phyloP scores from a whole-genome alignment of 2,113 vertebrate genomes.

The Ibidorhyncha struthersii region DNA sequence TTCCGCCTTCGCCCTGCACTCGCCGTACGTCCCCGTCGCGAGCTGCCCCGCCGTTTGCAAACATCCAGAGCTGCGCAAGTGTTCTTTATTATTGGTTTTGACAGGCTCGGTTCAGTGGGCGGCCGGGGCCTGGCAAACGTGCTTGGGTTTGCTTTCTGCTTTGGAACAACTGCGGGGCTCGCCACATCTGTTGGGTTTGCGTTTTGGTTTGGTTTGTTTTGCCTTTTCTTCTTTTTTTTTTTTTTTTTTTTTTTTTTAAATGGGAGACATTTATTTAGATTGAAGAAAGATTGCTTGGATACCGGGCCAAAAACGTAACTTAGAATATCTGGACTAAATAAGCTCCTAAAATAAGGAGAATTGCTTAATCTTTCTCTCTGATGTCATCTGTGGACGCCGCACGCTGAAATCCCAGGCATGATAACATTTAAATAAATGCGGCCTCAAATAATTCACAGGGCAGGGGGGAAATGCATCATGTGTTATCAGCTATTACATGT shows the following conservation, averaged over 20 bases:
- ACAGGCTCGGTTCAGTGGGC: background rate
- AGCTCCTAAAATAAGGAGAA: background rate
- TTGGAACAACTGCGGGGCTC: background rate
- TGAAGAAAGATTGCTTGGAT: background rate
- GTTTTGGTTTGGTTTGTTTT: background rate
- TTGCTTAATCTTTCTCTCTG: background rate
- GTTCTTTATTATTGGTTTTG: background rate
- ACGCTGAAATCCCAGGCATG: background rate
- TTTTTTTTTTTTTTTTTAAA: background rate
- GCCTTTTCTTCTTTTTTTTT: background rate
- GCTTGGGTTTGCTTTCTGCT: background rate
- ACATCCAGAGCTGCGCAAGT: accelerated
- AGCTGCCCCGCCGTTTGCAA: background rate
- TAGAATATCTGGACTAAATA: background rate
- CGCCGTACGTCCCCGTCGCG: accelerated
- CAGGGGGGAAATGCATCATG: background rate
- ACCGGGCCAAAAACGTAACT: background rate
- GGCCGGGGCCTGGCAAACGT: background rate
- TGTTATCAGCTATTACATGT: background rate
- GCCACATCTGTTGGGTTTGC: background rate
- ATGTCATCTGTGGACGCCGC: background rate
- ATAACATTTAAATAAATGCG: background rate
- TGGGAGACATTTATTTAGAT: background rate
- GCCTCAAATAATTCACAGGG: background rate
- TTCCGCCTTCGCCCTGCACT: accelerated